These are phyloP conservation scores for Hemicrepidius hirtus DNA, from an alignment of 2,888 invertebrate species.

Conservation along the genomic window DNA sequence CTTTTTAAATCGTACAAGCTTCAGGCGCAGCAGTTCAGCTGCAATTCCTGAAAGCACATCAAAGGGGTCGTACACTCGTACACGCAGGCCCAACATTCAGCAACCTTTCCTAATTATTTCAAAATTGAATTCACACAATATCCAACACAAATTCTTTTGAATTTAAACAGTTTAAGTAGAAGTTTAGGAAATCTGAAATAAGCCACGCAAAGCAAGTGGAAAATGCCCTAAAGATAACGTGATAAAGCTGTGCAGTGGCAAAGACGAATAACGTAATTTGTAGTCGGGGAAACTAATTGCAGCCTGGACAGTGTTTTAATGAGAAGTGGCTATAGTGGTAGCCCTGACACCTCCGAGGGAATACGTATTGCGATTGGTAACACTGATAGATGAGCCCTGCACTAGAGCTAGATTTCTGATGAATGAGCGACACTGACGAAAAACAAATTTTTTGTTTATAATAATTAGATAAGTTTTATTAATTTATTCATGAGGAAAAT, in stretches of 20 bases:
- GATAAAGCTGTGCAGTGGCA: slow-evolving; percentile 66
- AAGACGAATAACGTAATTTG: slow-evolving; percentile 74
- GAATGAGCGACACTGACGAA: slow-evolving; percentile 28
- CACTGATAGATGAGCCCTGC: slow-evolving; percentile 66
- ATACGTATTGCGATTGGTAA: slow-evolving; percentile 71
- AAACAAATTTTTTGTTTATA: slow-evolving; percentile 15
- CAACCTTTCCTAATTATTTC: too few species aligned
- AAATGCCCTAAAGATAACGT: slow-evolving; percentile 45
- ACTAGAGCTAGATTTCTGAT: slow-evolving; percentile 48
- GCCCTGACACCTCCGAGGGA: slow-evolving; percentile 70
- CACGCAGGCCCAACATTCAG: too few species aligned
- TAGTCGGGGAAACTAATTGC: slow-evolving; percentile 72
- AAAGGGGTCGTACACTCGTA: background rate
- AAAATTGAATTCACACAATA: too few species aligned
- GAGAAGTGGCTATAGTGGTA: slow-evolving; percentile 71
- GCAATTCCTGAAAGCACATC: background rate
- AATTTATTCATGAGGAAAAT: background rate
- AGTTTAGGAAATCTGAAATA: background rate
- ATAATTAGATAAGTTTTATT: slow-evolving; percentile 25
- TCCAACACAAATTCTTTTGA: too few species aligned
- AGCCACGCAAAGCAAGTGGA: background rate
- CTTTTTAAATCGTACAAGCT: slow-evolving; percentile 50
- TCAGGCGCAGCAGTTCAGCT: background rate
- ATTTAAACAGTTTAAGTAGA: too few species aligned
- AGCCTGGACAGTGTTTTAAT: slow-evolving; percentile 73